Evolutionary conservation across 2,888 invertebrate genomes (phyloP).

Genomic region (Rhamphomyia laevipes): DNA sequence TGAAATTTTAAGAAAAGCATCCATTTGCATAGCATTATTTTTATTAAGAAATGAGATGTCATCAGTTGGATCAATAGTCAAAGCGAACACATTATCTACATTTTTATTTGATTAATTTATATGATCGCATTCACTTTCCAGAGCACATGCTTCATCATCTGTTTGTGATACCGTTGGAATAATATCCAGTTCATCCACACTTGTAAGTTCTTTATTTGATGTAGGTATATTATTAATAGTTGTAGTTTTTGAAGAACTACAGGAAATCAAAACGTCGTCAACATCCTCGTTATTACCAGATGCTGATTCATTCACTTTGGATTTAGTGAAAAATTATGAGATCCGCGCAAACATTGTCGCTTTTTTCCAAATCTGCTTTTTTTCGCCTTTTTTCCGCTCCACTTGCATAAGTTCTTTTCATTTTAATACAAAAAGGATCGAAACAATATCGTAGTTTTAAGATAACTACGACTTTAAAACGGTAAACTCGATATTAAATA

Average conservation of each 20-base stretch:
- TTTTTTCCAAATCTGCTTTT: neutral
- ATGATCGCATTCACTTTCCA: neutral
- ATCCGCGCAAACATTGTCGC: neutral
- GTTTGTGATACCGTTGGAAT: neutral
- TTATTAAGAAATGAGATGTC: no score
- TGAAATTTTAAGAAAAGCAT: no score
- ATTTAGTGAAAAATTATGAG: neutral
- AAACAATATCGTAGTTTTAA: neutral
- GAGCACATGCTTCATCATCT: neutral
- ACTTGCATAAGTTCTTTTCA: neutral
- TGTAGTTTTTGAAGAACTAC: neutral
- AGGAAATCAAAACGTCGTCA: neutral
- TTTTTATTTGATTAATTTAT: no score
- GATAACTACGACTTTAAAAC: no score
- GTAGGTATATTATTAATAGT: neutral
- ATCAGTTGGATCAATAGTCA: no score
- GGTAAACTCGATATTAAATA: no score
- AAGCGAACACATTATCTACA: no score
- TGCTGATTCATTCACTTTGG: neutral
- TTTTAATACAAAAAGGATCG: neutral
- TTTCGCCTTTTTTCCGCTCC: neutral
- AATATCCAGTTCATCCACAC: neutral
- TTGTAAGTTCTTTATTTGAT: neutral
- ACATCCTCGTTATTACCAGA: neutral
- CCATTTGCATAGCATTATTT: no score